These are phyloP conservation scores for Drosophila prolongata DNA, from an alignment of 2,888 invertebrate genomes.

Conservation along the genomic window DNA sequence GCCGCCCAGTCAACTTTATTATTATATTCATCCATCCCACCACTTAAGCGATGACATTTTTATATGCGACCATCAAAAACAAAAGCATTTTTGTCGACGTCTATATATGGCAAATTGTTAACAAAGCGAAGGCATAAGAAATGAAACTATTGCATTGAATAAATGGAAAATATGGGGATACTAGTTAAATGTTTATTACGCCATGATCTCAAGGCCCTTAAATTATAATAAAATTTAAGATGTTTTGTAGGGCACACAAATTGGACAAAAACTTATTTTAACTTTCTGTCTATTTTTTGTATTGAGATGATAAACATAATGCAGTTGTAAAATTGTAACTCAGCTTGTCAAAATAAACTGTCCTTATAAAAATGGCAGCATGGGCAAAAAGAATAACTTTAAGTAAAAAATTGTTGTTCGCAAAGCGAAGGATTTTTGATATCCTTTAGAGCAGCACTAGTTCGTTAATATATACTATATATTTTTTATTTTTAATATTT, in stretches of 20 bases:
- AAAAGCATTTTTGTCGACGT: constrained; percentile 16
- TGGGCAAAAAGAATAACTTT: neutral
- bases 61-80: constrained; percentile 55
- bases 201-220: neutral
- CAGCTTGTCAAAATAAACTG: constrained; percentile 16
- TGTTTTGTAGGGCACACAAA: neutral
- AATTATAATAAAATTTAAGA: neutral
- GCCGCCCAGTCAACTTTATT: constrained; percentile 64
- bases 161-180: neutral
- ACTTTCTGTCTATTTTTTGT: neutral
- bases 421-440: neutral
- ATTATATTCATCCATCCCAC: constrained; percentile 50
- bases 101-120: constrained; percentile 9
- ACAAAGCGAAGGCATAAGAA: neutral
- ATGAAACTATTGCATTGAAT: constrained; percentile 8
- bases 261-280: neutral
- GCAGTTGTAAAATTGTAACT: constrained; percentile 4
- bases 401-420: neutral
- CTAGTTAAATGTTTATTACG: neutral
- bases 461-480: too few species aligned
- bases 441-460: neutral
- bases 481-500: neutral
- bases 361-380: constrained; percentile 12
- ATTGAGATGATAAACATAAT: constrained; percentile 6
- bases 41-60: constrained; percentile 41